Conservation (phyloP, 2,888 invertebrate genomes). For the Drosophila colorata region DNA sequence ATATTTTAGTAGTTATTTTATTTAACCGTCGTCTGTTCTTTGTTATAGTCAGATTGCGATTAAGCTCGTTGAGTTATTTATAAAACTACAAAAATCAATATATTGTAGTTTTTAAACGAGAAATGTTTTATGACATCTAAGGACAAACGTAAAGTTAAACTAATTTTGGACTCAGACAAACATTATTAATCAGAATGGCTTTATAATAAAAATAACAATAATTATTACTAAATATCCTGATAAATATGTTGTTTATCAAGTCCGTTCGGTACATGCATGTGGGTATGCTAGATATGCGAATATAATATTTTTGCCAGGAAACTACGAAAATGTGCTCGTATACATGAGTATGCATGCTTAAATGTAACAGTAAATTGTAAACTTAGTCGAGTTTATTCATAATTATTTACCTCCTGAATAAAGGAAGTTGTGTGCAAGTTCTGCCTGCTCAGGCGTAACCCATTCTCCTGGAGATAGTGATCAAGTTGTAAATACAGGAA, state of each 20-base stretch:
- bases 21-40: too few relatives aligned
- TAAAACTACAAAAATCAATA: too few relatives aligned
- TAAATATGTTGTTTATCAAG: too few relatives aligned
- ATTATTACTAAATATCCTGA: too few relatives aligned
- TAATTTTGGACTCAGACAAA: background rate
- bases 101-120: too few relatives aligned
- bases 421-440: conserved; percentile 94
- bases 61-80: too few relatives aligned
- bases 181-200: too few relatives aligned
- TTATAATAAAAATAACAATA: too few relatives aligned
- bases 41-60: too few relatives aligned
- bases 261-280: background rate
- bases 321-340: background rate
- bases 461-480: conserved; percentile 88
- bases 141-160: background rate
- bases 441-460: conserved; percentile 92
- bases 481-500: conserved; percentile 37
- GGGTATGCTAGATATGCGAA: background rate
- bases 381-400: conserved; percentile 25
- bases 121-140: too few relatives aligned
- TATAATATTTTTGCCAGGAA: background rate
- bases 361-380: conserved; percentile 9
- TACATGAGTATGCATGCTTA: conserved; percentile 29
- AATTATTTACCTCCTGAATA: conserved; percentile 90
- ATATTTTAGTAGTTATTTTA: background rate